phyloP scores from a whole-genome alignment of 1,140 invertebrate genomes.

The Parasteatoda tepidariorum region DNA sequence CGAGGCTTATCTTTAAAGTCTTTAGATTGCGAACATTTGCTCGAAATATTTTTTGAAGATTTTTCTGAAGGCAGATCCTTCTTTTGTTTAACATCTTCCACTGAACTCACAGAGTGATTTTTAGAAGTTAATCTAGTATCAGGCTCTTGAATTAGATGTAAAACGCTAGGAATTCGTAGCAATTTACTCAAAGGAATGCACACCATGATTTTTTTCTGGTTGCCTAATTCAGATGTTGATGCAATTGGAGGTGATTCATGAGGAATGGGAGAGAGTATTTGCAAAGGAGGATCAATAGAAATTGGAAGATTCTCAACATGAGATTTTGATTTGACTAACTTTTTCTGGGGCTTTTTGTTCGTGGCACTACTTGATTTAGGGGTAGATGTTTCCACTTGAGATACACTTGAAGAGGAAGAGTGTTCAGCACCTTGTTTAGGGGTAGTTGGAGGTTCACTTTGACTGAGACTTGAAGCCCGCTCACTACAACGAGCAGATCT shows the following conservation, averaged over 20 bases:
- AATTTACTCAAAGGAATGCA: constrained; percentile 50
- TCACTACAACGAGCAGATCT: constrained; percentile 47
- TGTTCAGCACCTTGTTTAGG: background rate
- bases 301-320: constrained; percentile 7
- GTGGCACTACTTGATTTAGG: too few species aligned
- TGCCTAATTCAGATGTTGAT: constrained; percentile 17
- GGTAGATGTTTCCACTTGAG: too few species aligned
- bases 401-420: too few species aligned
- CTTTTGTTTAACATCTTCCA: background rate
- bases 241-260: constrained; percentile 17
- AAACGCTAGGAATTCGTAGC: constrained; percentile 1
- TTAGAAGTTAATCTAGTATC: background rate
- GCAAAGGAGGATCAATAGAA: background rate
- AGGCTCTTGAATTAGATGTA: background rate
- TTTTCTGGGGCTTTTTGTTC: constrained; percentile 37
- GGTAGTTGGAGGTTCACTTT: background rate
- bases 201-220: constrained; percentile 42
- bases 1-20: constrained; percentile 30
- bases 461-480: constrained; percentile 27
- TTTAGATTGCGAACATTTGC: constrained; percentile 22
- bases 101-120: background rate
- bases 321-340: constrained; percentile 4
- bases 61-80: background rate
- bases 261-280: constrained; percentile 47
- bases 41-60: background rate